Evolutionary conservation across 2,113 vertebrate genomes (phyloP).

Genomic region (Labrus mixtus): DNA sequence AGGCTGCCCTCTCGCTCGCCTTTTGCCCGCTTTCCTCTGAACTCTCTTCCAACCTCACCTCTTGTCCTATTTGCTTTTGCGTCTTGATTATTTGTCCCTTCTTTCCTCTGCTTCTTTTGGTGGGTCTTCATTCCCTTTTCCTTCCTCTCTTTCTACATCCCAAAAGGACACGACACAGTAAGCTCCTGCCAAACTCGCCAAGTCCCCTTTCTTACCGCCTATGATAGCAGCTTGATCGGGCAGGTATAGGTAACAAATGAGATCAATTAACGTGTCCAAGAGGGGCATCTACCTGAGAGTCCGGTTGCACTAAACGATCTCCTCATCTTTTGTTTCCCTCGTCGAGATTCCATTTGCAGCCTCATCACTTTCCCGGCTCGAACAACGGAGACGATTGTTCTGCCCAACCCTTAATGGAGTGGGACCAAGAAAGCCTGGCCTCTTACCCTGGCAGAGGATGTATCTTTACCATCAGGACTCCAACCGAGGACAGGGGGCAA

Average conservation of each 20-base stretch:
- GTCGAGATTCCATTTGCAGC: slow-evolving; percentile 84
- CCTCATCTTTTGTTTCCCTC: slow-evolving; percentile 89
- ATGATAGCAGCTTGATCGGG: slow-evolving; percentile 91
- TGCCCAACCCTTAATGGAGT: slow-evolving; percentile 82
- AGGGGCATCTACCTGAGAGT: slow-evolving; percentile 91
- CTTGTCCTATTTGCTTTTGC: background rate
- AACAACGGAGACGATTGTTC: slow-evolving; percentile 93
- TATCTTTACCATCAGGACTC: slow-evolving; percentile 87
- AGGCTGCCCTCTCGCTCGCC: slow-evolving; percentile 77
- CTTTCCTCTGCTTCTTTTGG: background rate
- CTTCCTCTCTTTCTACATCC: slow-evolving; percentile 55
- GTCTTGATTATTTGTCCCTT: background rate
- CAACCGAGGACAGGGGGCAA: slow-evolving; percentile 80
- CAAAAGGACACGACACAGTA: slow-evolving; percentile 81
- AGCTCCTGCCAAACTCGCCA: background rate
- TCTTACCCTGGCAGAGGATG: slow-evolving; percentile 83
- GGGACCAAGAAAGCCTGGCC: slow-evolving; percentile 83
- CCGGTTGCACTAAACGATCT: slow-evolving; percentile 92
- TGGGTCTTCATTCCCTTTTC: slow-evolving; percentile 47
- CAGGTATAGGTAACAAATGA: slow-evolving; percentile 97
- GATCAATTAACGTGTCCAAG: slow-evolving; percentile 95
- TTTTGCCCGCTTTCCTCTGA: slow-evolving; percentile 37
- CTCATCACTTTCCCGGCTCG: slow-evolving; percentile 79
- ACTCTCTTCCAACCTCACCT: background rate
- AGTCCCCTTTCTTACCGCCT: slow-evolving; percentile 17